phyloP scores from a whole-genome alignment of 2,797 vertebrate species.

The Helicolenus hilgendorfi region DNA sequence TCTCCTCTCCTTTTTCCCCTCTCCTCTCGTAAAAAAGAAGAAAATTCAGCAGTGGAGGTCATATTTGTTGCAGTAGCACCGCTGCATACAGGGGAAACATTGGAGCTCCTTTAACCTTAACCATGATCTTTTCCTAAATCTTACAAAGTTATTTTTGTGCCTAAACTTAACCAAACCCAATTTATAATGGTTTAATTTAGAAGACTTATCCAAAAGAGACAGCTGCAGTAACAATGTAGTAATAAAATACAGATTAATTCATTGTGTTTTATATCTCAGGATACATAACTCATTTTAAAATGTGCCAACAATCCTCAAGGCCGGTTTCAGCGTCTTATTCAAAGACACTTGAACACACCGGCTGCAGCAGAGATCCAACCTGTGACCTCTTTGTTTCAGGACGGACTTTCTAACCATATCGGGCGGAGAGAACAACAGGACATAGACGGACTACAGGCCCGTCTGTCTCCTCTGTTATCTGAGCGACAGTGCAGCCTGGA shows the following conservation, averaged over 20 bases:
- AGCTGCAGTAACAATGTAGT: not conserved
- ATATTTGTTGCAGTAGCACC: too few species aligned
- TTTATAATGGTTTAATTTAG: not conserved
- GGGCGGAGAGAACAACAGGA: constrained; percentile 78
- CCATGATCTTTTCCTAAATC: not conserved
- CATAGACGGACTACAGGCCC: constrained; percentile 56
- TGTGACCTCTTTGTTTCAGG: constrained; percentile 48
- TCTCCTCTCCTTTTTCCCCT: too few species aligned
- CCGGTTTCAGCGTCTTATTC: not conserved
- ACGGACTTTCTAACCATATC: constrained; percentile 18
- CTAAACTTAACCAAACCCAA: not conserved
- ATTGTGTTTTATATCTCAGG: not conserved
- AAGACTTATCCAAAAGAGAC: not conserved
- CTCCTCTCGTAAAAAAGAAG: too few species aligned
- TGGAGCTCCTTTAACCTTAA: not conserved
- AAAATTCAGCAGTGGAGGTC: too few species aligned
- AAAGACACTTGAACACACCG: not conserved
- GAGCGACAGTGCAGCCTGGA: constrained; percentile 91
- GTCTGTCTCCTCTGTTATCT: constrained; percentile 92
- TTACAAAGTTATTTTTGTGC: not conserved
- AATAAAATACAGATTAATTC: not conserved
- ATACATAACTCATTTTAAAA: not conserved
- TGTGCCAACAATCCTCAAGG: not conserved
- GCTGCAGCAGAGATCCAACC: constrained; percentile 23
- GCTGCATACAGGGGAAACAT: too few species aligned